Base-by-base conservation (phyloP, 2,888 invertebrate species). In the Sarcophaga carnaria region DNA sequence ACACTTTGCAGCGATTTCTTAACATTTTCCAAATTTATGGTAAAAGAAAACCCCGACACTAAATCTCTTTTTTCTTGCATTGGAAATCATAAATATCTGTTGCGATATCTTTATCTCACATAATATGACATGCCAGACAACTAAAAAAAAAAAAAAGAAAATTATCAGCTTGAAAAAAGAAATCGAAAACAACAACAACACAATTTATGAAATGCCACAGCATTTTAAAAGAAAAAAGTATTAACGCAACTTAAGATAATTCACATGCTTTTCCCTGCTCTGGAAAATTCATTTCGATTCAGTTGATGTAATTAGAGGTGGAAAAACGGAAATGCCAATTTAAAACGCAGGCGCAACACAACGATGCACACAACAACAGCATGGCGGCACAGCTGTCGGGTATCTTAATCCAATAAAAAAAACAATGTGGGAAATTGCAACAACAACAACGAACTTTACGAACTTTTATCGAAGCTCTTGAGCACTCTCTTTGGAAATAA, bases 341-440 rank as follows among this genome's bases (percentile, higher is more conserved):
- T 81, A 81, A 70, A 79, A 72, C 84, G 87, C 87, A 87, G 76
- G 81, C 87, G 87, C 87, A 87, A 87, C 83, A 83, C 63, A 77
- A 49, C 59, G 37, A 10, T 12, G 1, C 12, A 49, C 2, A 14
- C 14, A 14, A 49, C 49, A 49, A 14, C 17, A 17, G 10, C 17
- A 54, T 54, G 17, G 17, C 54, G 54, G 54, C 49, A 78, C 80
- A 83, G 86, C 69, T 86, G 83, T 74, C 78, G 66, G 37, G 37
- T 37, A 14, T 59, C 22, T 20, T 76, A 66, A 64, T 49, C 8
- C 25, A 75, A 12, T 62, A 20, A 12, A 22, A 22, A 17, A 17
- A 12, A 47, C 12, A 62, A 59, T 74, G 63, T 67, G 49, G 69
- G 74, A 83, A 79, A 63, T 64, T n/a, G 79, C 49, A 62, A 78